Percentiles rank a stretch among this genome's conserved stretches.
These are phyloP conservation scores for Nymphicus hollandicus DNA, from an alignment of 2,113 vertebrate genomes.

Conservation along the genomic window DNA sequence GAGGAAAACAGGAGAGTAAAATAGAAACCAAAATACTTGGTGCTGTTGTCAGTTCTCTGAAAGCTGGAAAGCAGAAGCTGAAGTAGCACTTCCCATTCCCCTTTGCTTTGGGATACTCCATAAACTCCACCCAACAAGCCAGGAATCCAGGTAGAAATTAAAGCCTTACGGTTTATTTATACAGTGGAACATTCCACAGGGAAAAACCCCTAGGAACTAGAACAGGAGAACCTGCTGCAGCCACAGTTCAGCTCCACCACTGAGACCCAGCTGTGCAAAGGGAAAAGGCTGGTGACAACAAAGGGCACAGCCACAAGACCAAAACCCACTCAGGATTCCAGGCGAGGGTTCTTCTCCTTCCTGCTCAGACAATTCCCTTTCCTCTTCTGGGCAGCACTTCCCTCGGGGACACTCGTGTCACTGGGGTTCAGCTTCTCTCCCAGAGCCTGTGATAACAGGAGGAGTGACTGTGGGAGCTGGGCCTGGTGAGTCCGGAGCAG, in stretches of 20 bases:
- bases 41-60: not conserved
- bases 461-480: not conserved
- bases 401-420: not conserved
- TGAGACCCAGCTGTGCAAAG: not conserved
- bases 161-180: not conserved
- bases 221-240: not conserved
- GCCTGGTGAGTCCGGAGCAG: not conserved
- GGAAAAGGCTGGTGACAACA: not conserved
- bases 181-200: not conserved
- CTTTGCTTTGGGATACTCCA: not conserved
- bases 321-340: not conserved
- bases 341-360: conserved; percentile 15
- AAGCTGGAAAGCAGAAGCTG: not conserved
- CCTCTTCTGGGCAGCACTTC: conserved; percentile 20
- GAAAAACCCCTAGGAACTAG: not conserved
- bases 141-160: not conserved
- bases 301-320: not conserved
- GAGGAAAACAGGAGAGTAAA: not conserved
- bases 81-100: not conserved
- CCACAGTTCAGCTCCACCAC: not conserved
- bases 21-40: not conserved
- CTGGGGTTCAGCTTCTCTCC: not conserved
- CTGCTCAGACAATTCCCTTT: not conserved
- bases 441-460: not conserved
- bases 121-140: not conserved